Evolutionary conservation across 2,797 vertebrate species (phyloP).

Genomic region (Nyctalus aviator): DNA sequence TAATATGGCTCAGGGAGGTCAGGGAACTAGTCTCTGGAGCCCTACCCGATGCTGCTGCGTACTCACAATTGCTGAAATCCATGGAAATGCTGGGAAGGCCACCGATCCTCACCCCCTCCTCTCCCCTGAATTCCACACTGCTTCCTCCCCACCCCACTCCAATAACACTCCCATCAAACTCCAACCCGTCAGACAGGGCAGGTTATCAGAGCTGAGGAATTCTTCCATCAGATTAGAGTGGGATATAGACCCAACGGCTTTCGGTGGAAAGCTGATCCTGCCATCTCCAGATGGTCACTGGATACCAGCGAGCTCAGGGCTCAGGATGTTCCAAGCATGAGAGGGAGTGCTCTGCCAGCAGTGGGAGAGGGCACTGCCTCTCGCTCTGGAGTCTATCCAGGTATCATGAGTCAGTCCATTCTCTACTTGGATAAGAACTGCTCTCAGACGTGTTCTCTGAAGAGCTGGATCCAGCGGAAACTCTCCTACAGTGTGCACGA

Average conservation of each 20-base stretch:
- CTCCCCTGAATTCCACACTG: neutral
- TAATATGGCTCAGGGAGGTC: neutral
- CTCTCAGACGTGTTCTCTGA: neutral
- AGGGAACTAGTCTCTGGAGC: neutral
- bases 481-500: neutral
- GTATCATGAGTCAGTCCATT: slow-evolving; percentile 57
- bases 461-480: neutral
- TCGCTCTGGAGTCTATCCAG: slow-evolving; percentile 45
- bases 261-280: neutral
- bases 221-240: neutral
- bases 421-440: slow-evolving; percentile 2
- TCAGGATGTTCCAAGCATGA: neutral
- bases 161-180: neutral
- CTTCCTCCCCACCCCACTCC: no score
- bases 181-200: neutral
- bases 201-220: neutral
- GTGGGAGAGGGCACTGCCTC: neutral
- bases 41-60: fast-evolving
- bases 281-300: neutral
- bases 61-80: neutral
- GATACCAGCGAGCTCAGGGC: neutral
- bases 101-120: neutral
- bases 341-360: neutral
- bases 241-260: neutral
- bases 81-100: neutral